Conservation (phyloP, 2,888 invertebrate species). For the Scotopteryx bipunctaria region DNA sequence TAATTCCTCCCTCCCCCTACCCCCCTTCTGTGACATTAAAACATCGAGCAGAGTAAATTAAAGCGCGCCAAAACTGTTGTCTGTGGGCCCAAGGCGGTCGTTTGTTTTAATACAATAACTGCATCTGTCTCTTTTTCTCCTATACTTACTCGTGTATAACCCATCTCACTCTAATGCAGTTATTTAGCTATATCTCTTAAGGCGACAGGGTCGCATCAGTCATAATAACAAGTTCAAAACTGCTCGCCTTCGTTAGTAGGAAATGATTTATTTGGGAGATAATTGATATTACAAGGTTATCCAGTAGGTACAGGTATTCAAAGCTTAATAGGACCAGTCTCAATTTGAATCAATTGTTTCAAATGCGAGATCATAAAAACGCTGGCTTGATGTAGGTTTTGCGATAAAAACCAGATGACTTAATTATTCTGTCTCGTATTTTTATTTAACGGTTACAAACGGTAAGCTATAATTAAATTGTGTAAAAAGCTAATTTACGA, state of each 20-base stretch:
- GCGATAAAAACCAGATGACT: slow-evolving; percentile 19
- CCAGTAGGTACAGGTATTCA: slow-evolving; percentile 2
- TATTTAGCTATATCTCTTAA: slow-evolving; percentile 73
- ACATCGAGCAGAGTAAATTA: slow-evolving; percentile 82
- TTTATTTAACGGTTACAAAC: slow-evolving; percentile 26
- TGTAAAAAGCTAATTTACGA: slow-evolving; percentile 45
- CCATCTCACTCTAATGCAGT: slow-evolving; percentile 57
- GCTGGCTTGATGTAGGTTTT: slow-evolving; percentile 13
- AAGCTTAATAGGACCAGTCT: slow-evolving; percentile 22
- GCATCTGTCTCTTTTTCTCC: slow-evolving; percentile 67
- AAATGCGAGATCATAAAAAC: slow-evolving; percentile 16
- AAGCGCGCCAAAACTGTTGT: slow-evolving; percentile 81
- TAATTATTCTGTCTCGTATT: slow-evolving; percentile 11
- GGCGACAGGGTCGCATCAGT: slow-evolving; percentile 66
- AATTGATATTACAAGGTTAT: slow-evolving; percentile 39
- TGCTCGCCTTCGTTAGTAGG: slow-evolving; percentile 41
- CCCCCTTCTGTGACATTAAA: slow-evolving; percentile 74
- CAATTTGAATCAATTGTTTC: slow-evolving; percentile 26
- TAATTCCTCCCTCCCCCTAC: slow-evolving; percentile 51
- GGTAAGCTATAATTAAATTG: slow-evolving; percentile 36
- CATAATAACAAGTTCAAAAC: slow-evolving; percentile 44
- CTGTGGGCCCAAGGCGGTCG: slow-evolving; percentile 79
- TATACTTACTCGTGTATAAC: slow-evolving; percentile 49
- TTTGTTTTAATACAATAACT: slow-evolving; percentile 83
- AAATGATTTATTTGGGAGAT: slow-evolving; percentile 47